These are phyloP conservation scores for Neosilurus hyrtlii DNA, from an alignment of 2,797 vertebrate species.

Conservation along the genomic window DNA sequence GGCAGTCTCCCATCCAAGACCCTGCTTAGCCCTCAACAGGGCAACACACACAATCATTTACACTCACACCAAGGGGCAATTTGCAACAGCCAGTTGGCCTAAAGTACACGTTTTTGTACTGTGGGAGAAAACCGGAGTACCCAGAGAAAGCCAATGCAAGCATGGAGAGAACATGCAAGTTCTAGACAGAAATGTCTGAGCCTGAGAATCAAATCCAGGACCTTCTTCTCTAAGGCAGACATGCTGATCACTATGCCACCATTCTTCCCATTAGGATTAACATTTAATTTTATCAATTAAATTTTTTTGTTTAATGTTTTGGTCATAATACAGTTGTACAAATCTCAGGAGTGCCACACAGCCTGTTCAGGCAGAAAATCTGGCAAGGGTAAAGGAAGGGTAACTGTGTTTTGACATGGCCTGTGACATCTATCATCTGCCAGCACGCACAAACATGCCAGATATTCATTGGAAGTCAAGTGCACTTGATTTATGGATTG, in stretches of 20 bases:
- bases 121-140: no score
- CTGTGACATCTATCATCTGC: slow-evolving; percentile 16
- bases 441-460: slow-evolving; percentile 1
- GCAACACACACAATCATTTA: no score
- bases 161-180: no score
- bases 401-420: slow-evolving; percentile 7
- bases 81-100: no score
- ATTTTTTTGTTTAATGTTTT: background rate
- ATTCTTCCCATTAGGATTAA: no score
- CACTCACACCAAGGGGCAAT: no score
- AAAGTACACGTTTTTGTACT: no score
- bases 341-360: background rate
- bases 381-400: background rate
- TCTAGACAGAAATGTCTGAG: background rate
- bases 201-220: background rate
- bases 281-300: background rate
- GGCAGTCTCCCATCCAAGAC: no score
- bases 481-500: slow-evolving; percentile 23
- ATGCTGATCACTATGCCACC: no score
- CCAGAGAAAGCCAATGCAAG: no score
- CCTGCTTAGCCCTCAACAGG: no score
- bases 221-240: no score
- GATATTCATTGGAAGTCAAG: slow-evolving; percentile 28
- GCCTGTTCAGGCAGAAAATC: background rate
- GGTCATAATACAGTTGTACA: background rate